These are phyloP conservation scores for Drosophila novamexicana DNA, from an alignment of 1,140 invertebrate genomes.

Conservation along the genomic window DNA sequence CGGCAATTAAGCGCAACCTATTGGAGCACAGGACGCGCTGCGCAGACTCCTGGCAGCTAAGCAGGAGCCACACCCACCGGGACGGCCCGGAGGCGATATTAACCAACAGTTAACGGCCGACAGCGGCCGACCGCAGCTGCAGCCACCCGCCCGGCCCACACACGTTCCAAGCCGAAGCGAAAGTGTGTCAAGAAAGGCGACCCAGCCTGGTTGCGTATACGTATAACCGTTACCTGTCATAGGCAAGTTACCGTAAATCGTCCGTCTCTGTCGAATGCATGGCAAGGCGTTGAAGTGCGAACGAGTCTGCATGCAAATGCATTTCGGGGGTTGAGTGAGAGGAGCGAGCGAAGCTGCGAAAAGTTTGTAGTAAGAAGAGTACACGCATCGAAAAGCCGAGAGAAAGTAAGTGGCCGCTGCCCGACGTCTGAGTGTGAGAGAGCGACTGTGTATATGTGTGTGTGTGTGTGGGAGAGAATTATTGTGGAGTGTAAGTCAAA, in stretches of 20 bases:
- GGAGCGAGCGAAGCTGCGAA: constrained; percentile 46
- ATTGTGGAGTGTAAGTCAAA: constrained; percentile 66
- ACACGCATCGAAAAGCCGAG: constrained; percentile 21
- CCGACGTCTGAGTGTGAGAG: background rate
- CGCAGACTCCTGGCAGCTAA: constrained; percentile 60
- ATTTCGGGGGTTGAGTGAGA: constrained; percentile 62
- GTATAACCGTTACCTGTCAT: constrained; percentile 56
- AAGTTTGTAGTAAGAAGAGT: constrained; percentile 57
- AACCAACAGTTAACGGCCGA: constrained; percentile 70
- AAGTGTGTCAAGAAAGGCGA: constrained; percentile 69
- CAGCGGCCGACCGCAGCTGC: constrained; percentile 17
- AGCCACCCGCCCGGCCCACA: background rate
- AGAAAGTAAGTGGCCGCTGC: constrained; percentile 37
- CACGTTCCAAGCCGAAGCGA: constrained; percentile 14
- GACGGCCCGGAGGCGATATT: constrained; percentile 38
- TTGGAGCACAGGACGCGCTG: constrained; percentile 68
- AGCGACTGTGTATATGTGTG: background rate
- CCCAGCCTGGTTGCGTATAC: constrained; percentile 24
- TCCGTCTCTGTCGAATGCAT: constrained; percentile 34
- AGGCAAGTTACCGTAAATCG: constrained; percentile 37
- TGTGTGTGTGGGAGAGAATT: constrained; percentile 17
- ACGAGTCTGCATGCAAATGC: constrained; percentile 47
- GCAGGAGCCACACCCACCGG: constrained; percentile 64
- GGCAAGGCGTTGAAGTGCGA: constrained; percentile 15
- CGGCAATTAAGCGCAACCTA: constrained; percentile 77